Percentiles rank a stretch among this genome's conserved stretches.
Evolutionary conservation across 1,140 invertebrate genomes (phyloP).

Genomic region (Calephelis virginiensis): DNA sequence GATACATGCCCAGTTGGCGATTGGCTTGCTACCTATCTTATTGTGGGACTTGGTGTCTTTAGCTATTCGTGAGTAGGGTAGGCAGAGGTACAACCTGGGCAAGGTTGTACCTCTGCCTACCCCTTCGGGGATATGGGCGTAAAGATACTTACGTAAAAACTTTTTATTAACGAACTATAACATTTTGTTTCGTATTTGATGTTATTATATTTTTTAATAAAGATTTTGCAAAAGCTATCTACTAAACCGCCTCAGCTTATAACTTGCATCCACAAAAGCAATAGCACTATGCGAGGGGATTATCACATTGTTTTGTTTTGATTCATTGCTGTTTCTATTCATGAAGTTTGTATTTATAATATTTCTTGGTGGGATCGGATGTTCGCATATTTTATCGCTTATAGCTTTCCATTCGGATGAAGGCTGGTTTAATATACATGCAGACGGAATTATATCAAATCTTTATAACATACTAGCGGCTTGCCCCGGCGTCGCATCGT

Average conservation of each 20-base stretch:
- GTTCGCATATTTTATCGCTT: conserved; percentile 30
- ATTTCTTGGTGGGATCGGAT: conserved; percentile 55
- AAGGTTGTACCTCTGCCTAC: too few species aligned
- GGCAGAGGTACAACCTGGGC: too few species aligned
- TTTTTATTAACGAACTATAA: too few species aligned
- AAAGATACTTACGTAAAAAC: too few species aligned
- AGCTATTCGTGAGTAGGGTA: too few species aligned
- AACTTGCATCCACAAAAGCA: conserved; percentile 28
- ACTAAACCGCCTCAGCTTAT: conserved; percentile 20
- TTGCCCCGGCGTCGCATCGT: too few species aligned
- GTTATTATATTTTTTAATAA: conserved; percentile 1
- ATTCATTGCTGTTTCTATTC: conserved; percentile 70
- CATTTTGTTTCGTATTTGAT: neutral
- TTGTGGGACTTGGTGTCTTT: too few species aligned
- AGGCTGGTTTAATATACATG: conserved; percentile 3
- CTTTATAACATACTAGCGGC: too few species aligned
- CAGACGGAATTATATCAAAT: too few species aligned
- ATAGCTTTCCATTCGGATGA: conserved; percentile 21
- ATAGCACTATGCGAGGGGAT: conserved; percentile 61
- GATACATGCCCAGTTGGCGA: too few species aligned
- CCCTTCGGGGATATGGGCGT: too few species aligned
- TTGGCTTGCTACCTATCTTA: too few species aligned
- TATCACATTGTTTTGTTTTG: conserved; percentile 75
- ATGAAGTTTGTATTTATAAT: conserved; percentile 69
- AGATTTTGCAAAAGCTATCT: neutral